These are phyloP conservation scores for Prionailurus viverrinus DNA, from an alignment of 2,113 vertebrate species.

Conservation along the genomic window DNA sequence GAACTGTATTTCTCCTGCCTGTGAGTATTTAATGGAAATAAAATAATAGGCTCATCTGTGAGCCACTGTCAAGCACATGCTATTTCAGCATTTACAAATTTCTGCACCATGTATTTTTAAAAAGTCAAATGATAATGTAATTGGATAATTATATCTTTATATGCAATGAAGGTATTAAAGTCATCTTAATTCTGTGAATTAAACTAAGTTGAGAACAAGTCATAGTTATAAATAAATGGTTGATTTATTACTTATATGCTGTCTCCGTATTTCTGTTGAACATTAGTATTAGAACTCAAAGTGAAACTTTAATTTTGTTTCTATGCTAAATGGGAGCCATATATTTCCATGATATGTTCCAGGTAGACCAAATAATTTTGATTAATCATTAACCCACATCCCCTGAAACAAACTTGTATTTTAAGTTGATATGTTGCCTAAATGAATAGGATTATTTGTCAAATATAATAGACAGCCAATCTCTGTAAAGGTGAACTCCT, in stretches of 20 bases:
- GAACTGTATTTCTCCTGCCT: not conserved
- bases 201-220: not conserved
- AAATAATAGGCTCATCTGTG: not conserved
- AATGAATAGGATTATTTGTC: not conserved
- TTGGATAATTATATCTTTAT: not conserved
- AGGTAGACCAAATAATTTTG: not conserved
- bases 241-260: not conserved
- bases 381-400: not conserved
- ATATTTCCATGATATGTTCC: not conserved
- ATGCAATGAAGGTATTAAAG: not conserved
- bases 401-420: not conserved
- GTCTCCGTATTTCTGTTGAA: not conserved
- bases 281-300: not conserved
- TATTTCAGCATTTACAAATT: not conserved
- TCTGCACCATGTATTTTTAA: not conserved
- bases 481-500: not conserved
- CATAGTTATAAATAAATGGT: not conserved
- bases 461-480: not conserved
- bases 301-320: not conserved
- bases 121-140: not conserved
- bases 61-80: not conserved
- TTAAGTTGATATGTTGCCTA: not conserved
- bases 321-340: not conserved
- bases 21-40: not conserved
- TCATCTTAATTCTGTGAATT: not conserved